Evolutionary conservation across 2,888 invertebrate species (phyloP), one percentile per base, ranked within the genome.

Genomic region (Hymenopus coronatus): DNA sequence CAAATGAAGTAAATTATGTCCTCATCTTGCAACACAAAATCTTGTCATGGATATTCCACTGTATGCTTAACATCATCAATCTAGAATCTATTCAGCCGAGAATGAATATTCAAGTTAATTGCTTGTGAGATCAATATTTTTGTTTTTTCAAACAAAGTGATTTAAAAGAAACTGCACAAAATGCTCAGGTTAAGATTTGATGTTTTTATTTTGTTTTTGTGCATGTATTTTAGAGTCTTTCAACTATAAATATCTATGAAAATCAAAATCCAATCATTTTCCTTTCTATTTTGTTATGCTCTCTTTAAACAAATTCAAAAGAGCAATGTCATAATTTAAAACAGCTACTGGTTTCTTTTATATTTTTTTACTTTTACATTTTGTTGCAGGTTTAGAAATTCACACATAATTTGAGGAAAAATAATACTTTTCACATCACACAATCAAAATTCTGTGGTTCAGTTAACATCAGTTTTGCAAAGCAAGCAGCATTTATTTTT

Each of bases 391-490:
- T 70, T 70, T 70, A 70, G 54, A 70, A 70, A 28, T 30, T 20
- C 86, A 86, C 86, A 86, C 86, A 86, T 33, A 86, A 86, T 70
- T 86, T 70, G 20, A 81, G 33, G 81, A 70, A 6, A 81, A 86
- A 81, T 81, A 81, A 86, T 46, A 28, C 28, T 86, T 81, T 70
- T 86, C 81, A 86, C 86, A 81, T 81, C 86, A 86, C 86, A 86
- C 86, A 86, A 86, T 28, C 54, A 85, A 85, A 85, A 85, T 54
- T 85, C 14, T 86, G 8, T 70, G 9, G 86, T 81, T 81, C 70
- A 70, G 15, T 85, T 85, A 85, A 54, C 27, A 85, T 20, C 85
- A 54, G 86, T 81, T 84, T 85, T 86, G 86, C 86, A 86, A 86
- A 86, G 81, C 46, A 81, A 86, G 86, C 54, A 70, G 54, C 54